Percentiles rank a stretch among this genome's conserved stretches.
These are phyloP conservation scores for Noturus placidus DNA, from an alignment of 2,113 vertebrate species.

Conservation along the genomic window DNA sequence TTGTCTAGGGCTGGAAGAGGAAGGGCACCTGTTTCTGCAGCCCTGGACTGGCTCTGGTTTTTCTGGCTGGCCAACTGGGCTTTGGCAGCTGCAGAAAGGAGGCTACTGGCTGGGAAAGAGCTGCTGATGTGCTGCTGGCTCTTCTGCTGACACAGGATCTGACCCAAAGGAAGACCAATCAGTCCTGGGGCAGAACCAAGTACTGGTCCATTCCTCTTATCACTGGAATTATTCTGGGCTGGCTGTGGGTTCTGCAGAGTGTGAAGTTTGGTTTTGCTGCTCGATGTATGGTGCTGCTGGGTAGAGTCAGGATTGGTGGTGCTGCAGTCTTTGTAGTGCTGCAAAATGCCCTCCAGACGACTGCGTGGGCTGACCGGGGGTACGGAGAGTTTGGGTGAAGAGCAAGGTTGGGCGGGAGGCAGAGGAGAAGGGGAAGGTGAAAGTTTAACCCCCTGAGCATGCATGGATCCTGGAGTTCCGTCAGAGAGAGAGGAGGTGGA, in stretches of 20 bases:
- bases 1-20: conserved; percentile 61
- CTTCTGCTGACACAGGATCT: conserved; percentile 76
- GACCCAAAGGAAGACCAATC: conserved; percentile 75
- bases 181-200: conserved; percentile 60
- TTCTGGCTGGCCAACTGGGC: conserved; percentile 82
- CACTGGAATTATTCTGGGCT: conserved; percentile 41
- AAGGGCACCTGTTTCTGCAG: conserved; percentile 43
- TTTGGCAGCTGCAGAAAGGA: conserved; percentile 86
- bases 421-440: conserved; percentile 65
- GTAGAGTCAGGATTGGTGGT: conserved; percentile 68
- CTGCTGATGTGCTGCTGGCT: conserved; percentile 70
- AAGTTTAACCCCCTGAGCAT: conserved; percentile 65
- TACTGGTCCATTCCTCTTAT: conserved; percentile 58
- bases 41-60: conserved; percentile 62
- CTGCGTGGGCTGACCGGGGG: conserved; percentile 60
- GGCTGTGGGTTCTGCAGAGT: conserved; percentile 56
- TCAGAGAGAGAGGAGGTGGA: conserved; percentile 74
- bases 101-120: conserved; percentile 84
- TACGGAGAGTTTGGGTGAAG: conserved; percentile 52
- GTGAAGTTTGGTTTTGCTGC: conserved; percentile 75
- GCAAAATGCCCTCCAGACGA: conserved; percentile 73
- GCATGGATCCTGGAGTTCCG: conserved; percentile 61
- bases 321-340: conserved; percentile 77
- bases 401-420: conserved; percentile 50
- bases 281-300: conserved; percentile 58